Base-by-base conservation (phyloP, 1,140 invertebrate species). In the Leptinotarsa lineolata region DNA sequence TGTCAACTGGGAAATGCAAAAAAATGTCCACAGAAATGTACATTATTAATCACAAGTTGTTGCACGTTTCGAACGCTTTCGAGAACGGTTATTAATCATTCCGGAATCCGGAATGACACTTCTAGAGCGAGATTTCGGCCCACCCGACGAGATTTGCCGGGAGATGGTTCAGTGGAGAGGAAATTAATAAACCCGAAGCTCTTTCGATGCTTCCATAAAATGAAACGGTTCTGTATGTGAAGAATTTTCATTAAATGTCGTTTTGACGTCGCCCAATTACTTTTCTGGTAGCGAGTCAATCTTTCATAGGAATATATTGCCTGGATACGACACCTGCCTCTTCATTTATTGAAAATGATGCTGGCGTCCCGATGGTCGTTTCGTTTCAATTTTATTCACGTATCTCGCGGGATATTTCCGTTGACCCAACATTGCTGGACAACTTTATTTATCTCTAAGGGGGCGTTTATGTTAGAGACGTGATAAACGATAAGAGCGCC, bases 231-330 rank as follows among this genome's bases (percentile, higher is more conserved):
- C 48, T 54, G 15, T 54, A 54, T 54, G 48, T 54, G 48, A 54
- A 54, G 48, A 54, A 54, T 54, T 54, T 54, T 54, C 48, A 54
- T 54, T 54, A 54, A 54, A 54, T 54, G 48, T 18, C 48, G 48
- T 54, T 54, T 54, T 54, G 48, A 54, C 48, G n/a, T n/a, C 16
- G 48, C 48, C 48, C 15, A 54, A 54, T 54, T 54, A 54, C 48
- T 54, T 54, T 54, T 54, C 48, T 15, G n/a, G n/a, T 54, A 54
- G 15, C n/a, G 48, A 15, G 5, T 54, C 16, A 18, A 54, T 54
- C 15, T 13, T 12, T 12, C 48, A 54, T 6, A 13, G n/a, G 48
- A 54, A 18, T 54, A 54, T 16, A 54, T 18, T 54, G 48, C n/a
- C 15, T 12, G 16, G 6, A 54, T 54, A 18, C 48, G 48, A 1